Percentiles rank a stretch among this genome's conserved stretches.
These are phyloP conservation scores for Drosophila bocki DNA, from an alignment of 1,140 invertebrate species.

Conservation along the genomic window DNA sequence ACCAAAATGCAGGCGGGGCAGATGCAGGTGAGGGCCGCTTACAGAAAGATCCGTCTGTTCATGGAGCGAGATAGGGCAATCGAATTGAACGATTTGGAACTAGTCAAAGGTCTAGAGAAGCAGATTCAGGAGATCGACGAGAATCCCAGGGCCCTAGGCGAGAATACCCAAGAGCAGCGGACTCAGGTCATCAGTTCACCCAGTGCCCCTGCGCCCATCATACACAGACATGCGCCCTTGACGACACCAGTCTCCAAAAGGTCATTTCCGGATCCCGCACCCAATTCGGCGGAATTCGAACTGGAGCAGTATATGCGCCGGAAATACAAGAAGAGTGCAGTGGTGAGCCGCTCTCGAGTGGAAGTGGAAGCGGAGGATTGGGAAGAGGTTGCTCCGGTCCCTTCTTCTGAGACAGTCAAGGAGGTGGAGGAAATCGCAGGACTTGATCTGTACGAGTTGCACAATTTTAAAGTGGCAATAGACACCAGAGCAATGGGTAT, in stretches of 20 bases:
- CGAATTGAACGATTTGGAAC: conserved; percentile 21
- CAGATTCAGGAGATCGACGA: conserved; percentile 46
- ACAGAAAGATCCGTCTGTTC: conserved; percentile 36
- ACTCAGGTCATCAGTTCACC: not conserved
- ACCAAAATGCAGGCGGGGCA: conserved; percentile 5
- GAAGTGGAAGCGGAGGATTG: not conserved
- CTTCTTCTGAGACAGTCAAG: too few species aligned
- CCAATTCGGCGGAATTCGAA: conserved; percentile 14
- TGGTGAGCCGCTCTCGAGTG: conserved; percentile 11
- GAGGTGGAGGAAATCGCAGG: not conserved
- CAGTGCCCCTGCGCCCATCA: not conserved
- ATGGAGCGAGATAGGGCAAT: conserved; percentile 43
- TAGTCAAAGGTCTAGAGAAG: conserved; percentile 23
- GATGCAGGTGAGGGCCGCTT: conserved; percentile 14
- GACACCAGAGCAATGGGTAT: conserved; percentile 37
- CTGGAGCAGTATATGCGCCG: conserved; percentile 42
- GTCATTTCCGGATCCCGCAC: not conserved
- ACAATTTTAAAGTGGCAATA: conserved; percentile 41
- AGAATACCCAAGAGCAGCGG: not conserved
- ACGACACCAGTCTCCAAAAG: not conserved
- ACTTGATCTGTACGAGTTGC: conserved; percentile 34
- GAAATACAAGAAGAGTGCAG: conserved; percentile 31
- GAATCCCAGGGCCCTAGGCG: not conserved
- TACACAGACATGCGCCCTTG: not conserved
- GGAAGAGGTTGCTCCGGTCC: not conserved